phyloP scores from a whole-genome alignment of 2,797 vertebrate genomes.

The Sebastolobus altivelis region DNA sequence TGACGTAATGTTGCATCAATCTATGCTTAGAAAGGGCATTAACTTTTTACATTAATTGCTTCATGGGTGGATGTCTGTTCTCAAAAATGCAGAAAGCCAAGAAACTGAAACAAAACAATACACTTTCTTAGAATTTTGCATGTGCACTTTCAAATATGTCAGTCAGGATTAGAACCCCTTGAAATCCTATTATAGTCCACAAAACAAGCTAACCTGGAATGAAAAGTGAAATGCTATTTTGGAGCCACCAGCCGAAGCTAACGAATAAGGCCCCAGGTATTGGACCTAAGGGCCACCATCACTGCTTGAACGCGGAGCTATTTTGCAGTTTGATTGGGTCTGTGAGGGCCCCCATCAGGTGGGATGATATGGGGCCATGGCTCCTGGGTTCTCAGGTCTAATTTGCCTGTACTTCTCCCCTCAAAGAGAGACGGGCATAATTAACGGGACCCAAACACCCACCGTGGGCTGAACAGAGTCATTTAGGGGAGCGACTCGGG shows the following conservation, averaged over 20 bases:
- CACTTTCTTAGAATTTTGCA: neutral
- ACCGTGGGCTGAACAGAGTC: slow-evolving; percentile 72
- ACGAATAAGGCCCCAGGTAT: slow-evolving; percentile 37
- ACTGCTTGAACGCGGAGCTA: slow-evolving; percentile 36
- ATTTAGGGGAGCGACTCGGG: slow-evolving; percentile 79
- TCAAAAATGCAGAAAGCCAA: neutral
- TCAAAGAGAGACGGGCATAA: slow-evolving; percentile 75
- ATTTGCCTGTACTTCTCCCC: slow-evolving; percentile 71
- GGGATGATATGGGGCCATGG: slow-evolving; percentile 60
- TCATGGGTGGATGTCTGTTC: neutral
- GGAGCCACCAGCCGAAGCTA: slow-evolving; percentile 1
- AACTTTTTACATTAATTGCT: neutral
- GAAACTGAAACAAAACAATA: neutral
- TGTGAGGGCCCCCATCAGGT: slow-evolving; percentile 63
- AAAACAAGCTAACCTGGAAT: slow-evolving; percentile 9
- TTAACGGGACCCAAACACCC: slow-evolving; percentile 80
- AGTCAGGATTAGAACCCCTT: neutral
- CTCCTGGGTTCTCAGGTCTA: slow-evolving; percentile 66
- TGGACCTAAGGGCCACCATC: slow-evolving; percentile 44
- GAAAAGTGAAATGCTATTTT: slow-evolving; percentile 32
- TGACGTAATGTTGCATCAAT: no score
- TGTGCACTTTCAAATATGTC: slow-evolving; percentile 1
- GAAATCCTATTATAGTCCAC: neutral
- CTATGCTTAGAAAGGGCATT: neutral
- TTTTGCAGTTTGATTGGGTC: slow-evolving; percentile 67